These are phyloP conservation scores for Phrynosoma blainvillii DNA, from an alignment of 2,113 vertebrate species.

Conservation along the genomic window DNA sequence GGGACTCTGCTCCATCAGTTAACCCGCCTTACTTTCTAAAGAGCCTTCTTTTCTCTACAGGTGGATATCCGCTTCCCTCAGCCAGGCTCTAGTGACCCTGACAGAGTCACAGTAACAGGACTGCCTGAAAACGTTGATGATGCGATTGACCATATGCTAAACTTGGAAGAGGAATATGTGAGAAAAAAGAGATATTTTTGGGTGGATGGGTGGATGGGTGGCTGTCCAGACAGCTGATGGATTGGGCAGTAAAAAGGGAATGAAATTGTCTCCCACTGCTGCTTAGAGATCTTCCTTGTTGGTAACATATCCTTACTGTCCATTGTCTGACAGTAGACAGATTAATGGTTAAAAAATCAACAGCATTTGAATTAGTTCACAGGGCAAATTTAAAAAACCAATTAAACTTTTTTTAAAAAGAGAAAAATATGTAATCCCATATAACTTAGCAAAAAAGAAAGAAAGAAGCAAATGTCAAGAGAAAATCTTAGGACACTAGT, in stretches of 20 bases:
- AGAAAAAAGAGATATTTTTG: constrained; percentile 45
- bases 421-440: no score
- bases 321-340: no score
- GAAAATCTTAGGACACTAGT: no score
- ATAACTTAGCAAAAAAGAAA: no score
- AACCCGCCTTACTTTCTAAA: neutral
- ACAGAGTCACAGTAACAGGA: constrained; percentile 81
- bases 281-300: neutral
- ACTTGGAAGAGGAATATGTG: constrained; percentile 87
- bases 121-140: constrained; percentile 82
- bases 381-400: no score
- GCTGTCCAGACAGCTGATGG: neutral
- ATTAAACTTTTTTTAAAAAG: no score
- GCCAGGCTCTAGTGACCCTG: constrained; percentile 79
- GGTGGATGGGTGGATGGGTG: no score
- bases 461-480: no score
- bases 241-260: neutral
- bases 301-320: no score
- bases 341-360: no score
- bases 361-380: no score
- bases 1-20: no score
- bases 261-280: neutral
- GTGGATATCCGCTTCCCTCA: constrained; percentile 86
- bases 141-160: constrained; percentile 83
- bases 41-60: constrained; percentile 50